Evolutionary conservation across 2,113 vertebrate species (phyloP), one percentile per base, ranked within the genome.

Genomic region (Macaca mulatta): DNA sequence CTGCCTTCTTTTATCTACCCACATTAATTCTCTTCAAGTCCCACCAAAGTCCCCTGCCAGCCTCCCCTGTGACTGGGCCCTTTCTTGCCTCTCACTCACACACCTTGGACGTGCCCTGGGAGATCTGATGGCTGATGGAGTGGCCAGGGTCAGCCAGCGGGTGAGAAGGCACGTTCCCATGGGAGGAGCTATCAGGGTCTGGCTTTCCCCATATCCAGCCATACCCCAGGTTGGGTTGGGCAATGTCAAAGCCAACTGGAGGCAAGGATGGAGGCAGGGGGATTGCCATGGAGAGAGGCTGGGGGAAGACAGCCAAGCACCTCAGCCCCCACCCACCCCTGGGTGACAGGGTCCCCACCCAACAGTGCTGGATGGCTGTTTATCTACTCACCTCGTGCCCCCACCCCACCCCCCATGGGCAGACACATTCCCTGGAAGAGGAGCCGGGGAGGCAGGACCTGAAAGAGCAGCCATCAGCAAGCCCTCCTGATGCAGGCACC

Each of bases 381-480:
- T 8, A 2, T 25, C 40, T 27, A 4, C 50, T 40, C 11, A 1
- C 30, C 23, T 80, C 4, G 1, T 25, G 25, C 59, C 50, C 55
- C 38, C 11, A 7, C 5, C 38, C 27, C 35, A 2, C 35, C 48
- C 50, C 2, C n/a, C 45, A 10, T 4, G 38, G 91, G 50, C 57
- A 92, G 74, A 43, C 4, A 2, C 6, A 27, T 2, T 5, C 35
- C 80, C 55, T 92, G 48, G 59, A 85, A 91, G 59, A 69, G 17
- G 6, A 57, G 18, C 22, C 1, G 0, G 1, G 3, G 0, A 30
- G 38, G 75, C 67, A 40, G 25, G 0, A 0, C n/a, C 64, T 11
- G 2, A 59, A 3, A 0, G 7, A 75, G 38, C 43, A 8, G 67
- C 8, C 16, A 25, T 10, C 2, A 52, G 0, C 0, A 23, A 14